phyloP scores from a whole-genome alignment of 1,140 invertebrate species.

The Brachionus asplanchnoidis region DNA sequence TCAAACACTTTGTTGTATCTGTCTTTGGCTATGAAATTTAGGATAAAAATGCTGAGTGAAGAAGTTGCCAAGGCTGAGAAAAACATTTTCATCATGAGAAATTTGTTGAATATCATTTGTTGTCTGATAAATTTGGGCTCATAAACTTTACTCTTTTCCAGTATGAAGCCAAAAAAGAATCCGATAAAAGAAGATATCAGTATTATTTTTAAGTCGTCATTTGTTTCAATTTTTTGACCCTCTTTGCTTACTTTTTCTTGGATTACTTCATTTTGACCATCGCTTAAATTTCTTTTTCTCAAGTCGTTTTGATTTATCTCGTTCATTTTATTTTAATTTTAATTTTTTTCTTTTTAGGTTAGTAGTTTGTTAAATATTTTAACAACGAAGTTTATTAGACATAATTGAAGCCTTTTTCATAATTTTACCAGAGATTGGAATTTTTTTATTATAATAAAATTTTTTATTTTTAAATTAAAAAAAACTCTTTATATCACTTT shows the following conservation, averaged over 20 bases:
- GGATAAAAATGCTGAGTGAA: background rate
- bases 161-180: background rate
- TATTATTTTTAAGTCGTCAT: too few relatives aligned
- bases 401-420: background rate
- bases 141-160: constrained; percentile 27
- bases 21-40: constrained; percentile 2
- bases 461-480: background rate
- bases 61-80: background rate
- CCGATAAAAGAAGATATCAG: background rate
- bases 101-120: constrained; percentile 33
- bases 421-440: background rate
- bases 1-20: constrained; percentile 9
- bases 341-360: background rate
- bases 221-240: background rate
- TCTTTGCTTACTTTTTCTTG: background rate
- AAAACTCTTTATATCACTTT: background rate
- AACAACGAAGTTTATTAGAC: background rate
- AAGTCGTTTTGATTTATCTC: background rate
- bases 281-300: background rate
- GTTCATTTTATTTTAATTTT: background rate
- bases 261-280: background rate
- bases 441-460: background rate
- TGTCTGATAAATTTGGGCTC: constrained; percentile 16
- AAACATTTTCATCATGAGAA: constrained; percentile 41
- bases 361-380: background rate